Conservation (phyloP, 1,140 invertebrate species). For the Drosophila truncata region DNA sequence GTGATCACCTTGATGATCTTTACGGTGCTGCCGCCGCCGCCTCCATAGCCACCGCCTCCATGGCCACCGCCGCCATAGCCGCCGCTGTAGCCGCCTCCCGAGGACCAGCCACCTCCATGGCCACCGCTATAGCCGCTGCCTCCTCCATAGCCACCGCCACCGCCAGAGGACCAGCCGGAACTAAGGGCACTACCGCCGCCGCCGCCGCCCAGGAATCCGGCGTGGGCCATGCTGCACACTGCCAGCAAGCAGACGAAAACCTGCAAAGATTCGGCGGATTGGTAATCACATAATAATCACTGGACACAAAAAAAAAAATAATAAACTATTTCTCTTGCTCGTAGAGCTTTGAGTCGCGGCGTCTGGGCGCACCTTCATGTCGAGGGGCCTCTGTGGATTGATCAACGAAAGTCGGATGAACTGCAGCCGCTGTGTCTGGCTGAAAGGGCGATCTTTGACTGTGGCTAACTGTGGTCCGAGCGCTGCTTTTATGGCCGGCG, state of each 20-base stretch:
- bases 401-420: slow-evolving; percentile 8
- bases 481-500: slow-evolving; percentile 58
- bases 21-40: slow-evolving; percentile 36
- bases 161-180: slow-evolving; percentile 53
- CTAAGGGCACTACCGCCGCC: slow-evolving; percentile 45
- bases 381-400: slow-evolving; percentile 19
- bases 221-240: slow-evolving; percentile 72
- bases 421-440: slow-evolving; percentile 44
- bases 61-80: slow-evolving; percentile 35
- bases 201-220: slow-evolving; percentile 69
- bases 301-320: slow-evolving; percentile 31
- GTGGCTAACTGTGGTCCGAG: slow-evolving; percentile 32
- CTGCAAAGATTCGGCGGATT: slow-evolving; percentile 36
- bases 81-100: slow-evolving; percentile 20
- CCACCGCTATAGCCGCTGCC: slow-evolving; percentile 27
- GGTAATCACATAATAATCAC: slow-evolving; percentile 25
- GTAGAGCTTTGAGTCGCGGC: slow-evolving; percentile 26
- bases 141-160: slow-evolving; percentile 32
- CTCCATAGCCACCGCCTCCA: slow-evolving; percentile 12
- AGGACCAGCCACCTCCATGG: slow-evolving; percentile 30
- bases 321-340: slow-evolving; percentile 1
- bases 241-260: slow-evolving; percentile 79
- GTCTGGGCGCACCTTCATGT: slow-evolving; percentile 65
- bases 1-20: slow-evolving; percentile 64
- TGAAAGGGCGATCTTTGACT: slow-evolving; percentile 72